Conservation (phyloP, 2,888 invertebrate species). For the Calameuta pallipes region DNA sequence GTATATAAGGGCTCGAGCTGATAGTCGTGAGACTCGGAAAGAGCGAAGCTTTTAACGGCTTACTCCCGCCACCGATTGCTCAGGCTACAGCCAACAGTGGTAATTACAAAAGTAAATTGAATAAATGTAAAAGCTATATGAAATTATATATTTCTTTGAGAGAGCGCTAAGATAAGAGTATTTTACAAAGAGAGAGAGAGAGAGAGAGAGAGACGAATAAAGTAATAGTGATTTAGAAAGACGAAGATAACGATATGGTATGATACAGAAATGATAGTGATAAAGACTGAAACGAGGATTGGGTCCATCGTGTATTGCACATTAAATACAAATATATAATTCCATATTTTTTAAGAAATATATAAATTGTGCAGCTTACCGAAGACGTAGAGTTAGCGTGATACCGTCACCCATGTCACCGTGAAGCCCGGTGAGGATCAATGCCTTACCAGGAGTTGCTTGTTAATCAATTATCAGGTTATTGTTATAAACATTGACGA, state of each 20-base stretch:
- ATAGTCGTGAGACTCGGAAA: neutral
- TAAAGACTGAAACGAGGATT: slow-evolving; percentile 26
- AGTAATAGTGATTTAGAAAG: neutral
- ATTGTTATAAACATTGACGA: neutral
- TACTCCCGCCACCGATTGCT: slow-evolving; percentile 1
- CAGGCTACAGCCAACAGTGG: slow-evolving; percentile 2
- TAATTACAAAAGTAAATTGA: neutral
- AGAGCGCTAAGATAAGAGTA: slow-evolving; percentile 11
- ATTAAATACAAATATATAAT: slow-evolving; percentile 54
- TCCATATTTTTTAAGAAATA: slow-evolving; percentile 23
- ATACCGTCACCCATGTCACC: slow-evolving; percentile 60
- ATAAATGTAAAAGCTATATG: slow-evolving; percentile 1
- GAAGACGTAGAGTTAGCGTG: slow-evolving; percentile 48
- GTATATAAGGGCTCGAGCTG: neutral
- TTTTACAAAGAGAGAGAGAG: slow-evolving; percentile 23
- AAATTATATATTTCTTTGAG: slow-evolving; percentile 6
- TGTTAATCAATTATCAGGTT: slow-evolving; percentile 52
- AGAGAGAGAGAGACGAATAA: slow-evolving; percentile 13
- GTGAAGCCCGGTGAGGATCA: slow-evolving; percentile 41
- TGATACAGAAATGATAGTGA: slow-evolving; percentile 21
- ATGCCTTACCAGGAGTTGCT: slow-evolving; percentile 39
- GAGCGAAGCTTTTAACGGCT: neutral
- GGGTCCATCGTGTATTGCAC: slow-evolving; percentile 51
- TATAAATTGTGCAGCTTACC: slow-evolving; percentile 56
- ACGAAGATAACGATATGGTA: neutral